Percentiles rank a stretch among this genome's conserved stretches.
phyloP scores from a whole-genome alignment of 23 tunicate genomes.

The Phallusia fumigata region DNA sequence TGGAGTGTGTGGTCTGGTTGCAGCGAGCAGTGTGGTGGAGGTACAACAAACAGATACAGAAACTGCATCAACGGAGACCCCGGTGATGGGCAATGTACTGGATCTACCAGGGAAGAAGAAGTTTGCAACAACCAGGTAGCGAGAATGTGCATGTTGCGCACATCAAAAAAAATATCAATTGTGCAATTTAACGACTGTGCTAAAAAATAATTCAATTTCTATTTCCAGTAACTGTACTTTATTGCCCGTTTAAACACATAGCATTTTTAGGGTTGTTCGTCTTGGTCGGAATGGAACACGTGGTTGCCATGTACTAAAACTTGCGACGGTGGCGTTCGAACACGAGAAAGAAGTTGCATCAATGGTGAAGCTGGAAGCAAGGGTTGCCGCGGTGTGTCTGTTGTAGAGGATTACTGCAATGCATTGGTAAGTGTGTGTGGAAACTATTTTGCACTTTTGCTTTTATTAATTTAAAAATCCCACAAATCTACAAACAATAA shows the following conservation, averaged over 20 bases:
- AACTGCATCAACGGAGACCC: constrained; percentile 70
- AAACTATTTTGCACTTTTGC: no score
- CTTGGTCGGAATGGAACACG: constrained; percentile 40
- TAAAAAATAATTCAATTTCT: no score
- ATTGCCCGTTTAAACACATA: no score
- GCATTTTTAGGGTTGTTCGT: constrained; percentile 58
- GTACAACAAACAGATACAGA: constrained; percentile 40
- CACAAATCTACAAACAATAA: no score
- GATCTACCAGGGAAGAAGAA: constrained; percentile 33
- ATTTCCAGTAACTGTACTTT: no score
- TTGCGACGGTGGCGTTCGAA: constrained; percentile 48
- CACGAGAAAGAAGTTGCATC: constrained; percentile 30
- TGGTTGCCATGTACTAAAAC: constrained; percentile 52
- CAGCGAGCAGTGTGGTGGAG: constrained; percentile 63
- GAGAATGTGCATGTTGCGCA: no score
- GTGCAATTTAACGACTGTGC: no score
- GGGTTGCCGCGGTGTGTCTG: constrained; percentile 52
- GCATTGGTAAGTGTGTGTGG: constrained; percentile 24
- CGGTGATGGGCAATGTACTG: constrained; percentile 63
- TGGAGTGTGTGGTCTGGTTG: constrained; percentile 71
- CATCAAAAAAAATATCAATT: no score
- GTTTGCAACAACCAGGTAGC: constrained; percentile 63
- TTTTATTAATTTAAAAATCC: no score
- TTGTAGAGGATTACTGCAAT: constrained; percentile 4
- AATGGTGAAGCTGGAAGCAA: constrained; percentile 42